Percentiles rank a stretch among this genome's conserved stretches.
Conservation (phyloP, 2,797 vertebrate genomes). For the Euthynnus affinis region DNA sequence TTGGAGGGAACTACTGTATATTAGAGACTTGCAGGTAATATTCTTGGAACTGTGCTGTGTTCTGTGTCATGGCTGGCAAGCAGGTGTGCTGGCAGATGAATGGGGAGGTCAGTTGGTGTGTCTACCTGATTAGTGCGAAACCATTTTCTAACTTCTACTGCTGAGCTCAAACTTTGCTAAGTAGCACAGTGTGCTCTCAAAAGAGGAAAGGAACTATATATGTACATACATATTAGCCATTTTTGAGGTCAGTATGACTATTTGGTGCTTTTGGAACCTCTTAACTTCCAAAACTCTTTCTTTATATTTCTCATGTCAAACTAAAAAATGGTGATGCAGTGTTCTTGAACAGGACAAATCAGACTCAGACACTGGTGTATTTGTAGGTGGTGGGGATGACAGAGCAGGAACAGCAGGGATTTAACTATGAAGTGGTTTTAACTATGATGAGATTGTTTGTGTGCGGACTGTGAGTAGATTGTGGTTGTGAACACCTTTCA, state of each 20-base stretch:
- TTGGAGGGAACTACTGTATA: not conserved
- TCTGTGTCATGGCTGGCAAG: slow-evolving; percentile 20
- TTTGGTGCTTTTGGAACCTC: too few relatives aligned
- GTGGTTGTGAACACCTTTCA: too few relatives aligned
- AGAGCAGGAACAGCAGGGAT: too few relatives aligned
- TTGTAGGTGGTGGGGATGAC: too few relatives aligned
- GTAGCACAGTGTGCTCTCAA: slow-evolving; percentile 29
- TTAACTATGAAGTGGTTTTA: too few relatives aligned
- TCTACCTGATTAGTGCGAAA: slow-evolving; percentile 70
- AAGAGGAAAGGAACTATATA: not conserved
- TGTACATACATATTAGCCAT: not conserved
- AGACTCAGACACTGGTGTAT: too few relatives aligned
- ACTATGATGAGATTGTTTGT: too few relatives aligned
- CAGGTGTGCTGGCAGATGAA: slow-evolving; percentile 68
- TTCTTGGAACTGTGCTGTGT: not conserved
- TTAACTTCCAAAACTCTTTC: too few relatives aligned
- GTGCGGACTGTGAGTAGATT: too few relatives aligned
- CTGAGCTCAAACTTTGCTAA: slow-evolving; percentile 61
- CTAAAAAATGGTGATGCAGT: too few relatives aligned
- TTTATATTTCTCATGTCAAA: too few relatives aligned
- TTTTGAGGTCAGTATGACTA: slow-evolving; percentile 25
- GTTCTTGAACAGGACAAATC: too few relatives aligned
- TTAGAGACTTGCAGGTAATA: slow-evolving; percentile 2
- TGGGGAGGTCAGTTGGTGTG: slow-evolving; percentile 55
- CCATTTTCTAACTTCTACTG: slow-evolving; percentile 64